Conservation (phyloP, 2,113 vertebrate genomes). For the Notechis scutatus region DNA sequence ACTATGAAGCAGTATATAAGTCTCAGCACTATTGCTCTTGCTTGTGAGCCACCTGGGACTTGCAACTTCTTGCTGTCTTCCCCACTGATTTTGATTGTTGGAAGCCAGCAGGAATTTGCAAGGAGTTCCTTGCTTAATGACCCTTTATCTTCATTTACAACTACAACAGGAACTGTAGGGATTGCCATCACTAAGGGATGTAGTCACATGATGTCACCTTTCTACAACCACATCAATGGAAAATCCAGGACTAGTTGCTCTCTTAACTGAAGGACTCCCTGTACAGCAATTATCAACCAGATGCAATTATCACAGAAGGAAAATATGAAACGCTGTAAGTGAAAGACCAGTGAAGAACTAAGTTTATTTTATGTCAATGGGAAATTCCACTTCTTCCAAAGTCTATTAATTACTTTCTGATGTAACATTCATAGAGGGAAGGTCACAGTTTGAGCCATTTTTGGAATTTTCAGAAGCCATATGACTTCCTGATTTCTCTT, state of each 20-base stretch:
- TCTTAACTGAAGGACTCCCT: neutral
- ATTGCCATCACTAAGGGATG: neutral
- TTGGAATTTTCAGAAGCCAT: conserved; percentile 19
- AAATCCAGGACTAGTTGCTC: neutral
- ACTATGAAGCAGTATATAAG: too few relatives aligned
- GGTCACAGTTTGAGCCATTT: conserved; percentile 43
- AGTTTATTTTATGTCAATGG: conserved; percentile 45
- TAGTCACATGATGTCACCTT: neutral
- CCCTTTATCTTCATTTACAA: neutral
- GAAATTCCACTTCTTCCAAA: conserved; percentile 54
- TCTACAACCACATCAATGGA: neutral
- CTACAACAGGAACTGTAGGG: neutral
- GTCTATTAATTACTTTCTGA: conserved; percentile 29
- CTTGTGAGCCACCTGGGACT: neutral
- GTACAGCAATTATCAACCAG: neutral
- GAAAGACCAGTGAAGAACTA: conserved; percentile 33
- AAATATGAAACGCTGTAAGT: neutral
- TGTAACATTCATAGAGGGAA: conserved; percentile 32
- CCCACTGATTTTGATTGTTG: neutral
- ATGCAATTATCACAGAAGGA: neutral
- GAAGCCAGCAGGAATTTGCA: neutral
- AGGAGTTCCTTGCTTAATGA: neutral
- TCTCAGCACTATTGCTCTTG: neutral
- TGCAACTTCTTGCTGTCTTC: neutral
- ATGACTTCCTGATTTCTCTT: conserved; percentile 6